Evolutionary conservation across 2,113 vertebrate species (phyloP).

Genomic region (Pseudolaguvia tuberculata): DNA sequence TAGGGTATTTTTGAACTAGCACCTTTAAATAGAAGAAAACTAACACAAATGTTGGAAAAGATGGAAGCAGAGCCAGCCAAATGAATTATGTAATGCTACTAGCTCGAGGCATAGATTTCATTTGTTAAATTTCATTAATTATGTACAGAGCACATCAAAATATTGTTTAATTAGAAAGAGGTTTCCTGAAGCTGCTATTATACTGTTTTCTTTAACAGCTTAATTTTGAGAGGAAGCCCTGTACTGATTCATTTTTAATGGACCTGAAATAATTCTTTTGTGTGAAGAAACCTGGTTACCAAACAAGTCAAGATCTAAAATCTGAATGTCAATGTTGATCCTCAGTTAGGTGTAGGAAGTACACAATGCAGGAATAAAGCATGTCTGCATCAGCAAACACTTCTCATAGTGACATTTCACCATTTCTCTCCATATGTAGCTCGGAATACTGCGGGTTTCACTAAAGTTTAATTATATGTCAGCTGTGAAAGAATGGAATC

Average conservation of each 20-base stretch:
- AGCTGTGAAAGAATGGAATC: neutral
- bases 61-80: neutral
- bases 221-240: conserved; percentile 8
- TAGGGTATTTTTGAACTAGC: neutral
- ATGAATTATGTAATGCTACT: neutral
- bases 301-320: too few relatives aligned
- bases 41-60: neutral
- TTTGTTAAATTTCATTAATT: conserved; percentile 3
- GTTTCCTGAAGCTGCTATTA: conserved; percentile 1
- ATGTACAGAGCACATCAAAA: neutral
- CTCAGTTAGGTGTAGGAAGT: too few relatives aligned
- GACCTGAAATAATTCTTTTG: neutral
- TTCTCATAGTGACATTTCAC: neutral
- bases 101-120: neutral
- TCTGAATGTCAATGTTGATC: too few relatives aligned
- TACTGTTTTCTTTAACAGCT: neutral
- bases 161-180: neutral
- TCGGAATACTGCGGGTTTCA: neutral
- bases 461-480: neutral
- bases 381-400: neutral
- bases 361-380: neutral
- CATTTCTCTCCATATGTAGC: neutral
- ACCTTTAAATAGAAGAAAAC: neutral
- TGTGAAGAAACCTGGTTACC: neutral
- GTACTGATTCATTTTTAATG: neutral